These are phyloP conservation scores for Noctua comes DNA, from an alignment of 2,888 invertebrate species.

Conservation along the genomic window DNA sequence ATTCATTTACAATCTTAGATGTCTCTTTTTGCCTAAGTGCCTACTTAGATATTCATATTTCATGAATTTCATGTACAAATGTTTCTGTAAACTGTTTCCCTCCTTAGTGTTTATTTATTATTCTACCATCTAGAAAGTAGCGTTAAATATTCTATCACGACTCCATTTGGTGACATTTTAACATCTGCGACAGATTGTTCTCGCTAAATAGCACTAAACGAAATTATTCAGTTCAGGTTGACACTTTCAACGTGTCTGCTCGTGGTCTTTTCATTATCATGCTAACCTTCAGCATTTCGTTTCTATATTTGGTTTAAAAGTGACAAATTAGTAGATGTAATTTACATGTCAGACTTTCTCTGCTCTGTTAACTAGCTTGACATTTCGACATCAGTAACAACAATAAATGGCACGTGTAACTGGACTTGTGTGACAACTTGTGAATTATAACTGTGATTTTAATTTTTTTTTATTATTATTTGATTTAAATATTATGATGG, in stretches of 20 bases:
- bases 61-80: neutral
- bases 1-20: neutral
- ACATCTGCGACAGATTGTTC: conserved; percentile 65
- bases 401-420: conserved; percentile 23
- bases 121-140: conserved; percentile 69
- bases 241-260: conserved; percentile 54
- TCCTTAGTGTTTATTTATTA: conserved; percentile 50
- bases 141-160: conserved; percentile 73
- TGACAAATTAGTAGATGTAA: conserved; percentile 13
- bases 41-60: neutral
- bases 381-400: conserved; percentile 3
- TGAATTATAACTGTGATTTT: conserved; percentile 26
- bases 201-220: conserved; percentile 53
- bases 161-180: conserved; percentile 62
- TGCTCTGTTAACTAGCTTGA: conserved; percentile 29
- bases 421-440: conserved; percentile 16
- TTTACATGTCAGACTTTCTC: conserved; percentile 34
- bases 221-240: conserved; percentile 55
- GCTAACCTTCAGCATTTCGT: conserved; percentile 14
- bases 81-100: neutral
- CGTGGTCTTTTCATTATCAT: conserved; percentile 25
- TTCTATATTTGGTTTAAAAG: conserved; percentile 43
- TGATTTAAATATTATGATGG: neutral
- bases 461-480: conserved; percentile 3
- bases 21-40: neutral